These are phyloP conservation scores for Muntiacus muntjak DNA, from an alignment of 2,113 vertebrate genomes.

Conservation along the genomic window DNA sequence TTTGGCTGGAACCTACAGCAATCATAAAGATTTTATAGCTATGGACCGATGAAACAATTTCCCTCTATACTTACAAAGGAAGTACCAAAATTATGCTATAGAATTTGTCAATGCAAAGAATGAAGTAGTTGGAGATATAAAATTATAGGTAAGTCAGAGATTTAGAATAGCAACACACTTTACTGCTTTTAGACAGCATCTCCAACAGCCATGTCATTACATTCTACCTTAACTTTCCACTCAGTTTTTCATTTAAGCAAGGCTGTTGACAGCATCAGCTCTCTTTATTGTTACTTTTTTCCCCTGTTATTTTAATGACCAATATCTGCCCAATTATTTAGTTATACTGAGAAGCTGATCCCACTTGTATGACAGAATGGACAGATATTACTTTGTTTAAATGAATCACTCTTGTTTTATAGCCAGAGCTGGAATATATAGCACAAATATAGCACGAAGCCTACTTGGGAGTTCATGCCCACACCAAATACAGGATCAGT, in stretches of 20 bases:
- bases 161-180: not conserved
- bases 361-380: not conserved
- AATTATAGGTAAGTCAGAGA: not conserved
- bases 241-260: not conserved
- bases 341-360: not conserved
- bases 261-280: not conserved
- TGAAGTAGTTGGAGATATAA: not conserved
- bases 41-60: not conserved
- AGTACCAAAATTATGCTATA: not conserved
- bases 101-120: not conserved
- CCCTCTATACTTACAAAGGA: not conserved
- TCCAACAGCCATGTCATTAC: not conserved
- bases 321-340: not conserved
- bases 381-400: not conserved
- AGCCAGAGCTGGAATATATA: not conserved
- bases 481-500: not conserved
- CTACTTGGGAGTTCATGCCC: not conserved
- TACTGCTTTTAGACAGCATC: not conserved
- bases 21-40: not conserved
- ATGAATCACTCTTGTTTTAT: not conserved
- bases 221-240: conserved; percentile 15
- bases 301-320: not conserved
- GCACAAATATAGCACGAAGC: not conserved
- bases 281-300: not conserved
- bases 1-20: not conserved